Percentiles rank a stretch among this genome's conserved stretches.
These are phyloP conservation scores for Rhopilema esculentum DNA, from an alignment of 30 jellyfish, hydroid and myxozoan species.

Conservation along the genomic window DNA sequence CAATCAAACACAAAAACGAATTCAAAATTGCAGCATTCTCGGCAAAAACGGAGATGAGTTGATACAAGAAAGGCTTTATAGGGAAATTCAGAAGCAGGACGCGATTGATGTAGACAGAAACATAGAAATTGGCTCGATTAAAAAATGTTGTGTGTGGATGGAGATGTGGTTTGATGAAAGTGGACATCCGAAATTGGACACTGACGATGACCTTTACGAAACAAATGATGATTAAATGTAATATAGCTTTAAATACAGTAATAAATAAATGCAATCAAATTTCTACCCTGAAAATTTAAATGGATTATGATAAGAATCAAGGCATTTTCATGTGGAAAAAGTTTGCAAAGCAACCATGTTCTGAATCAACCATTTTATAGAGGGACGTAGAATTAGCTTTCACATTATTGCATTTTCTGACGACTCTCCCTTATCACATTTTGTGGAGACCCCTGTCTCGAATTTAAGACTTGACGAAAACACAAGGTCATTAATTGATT, in stretches of 20 bases:
- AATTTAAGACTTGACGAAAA: too few species aligned
- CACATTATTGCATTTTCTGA: too few species aligned
- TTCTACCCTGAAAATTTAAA: too few species aligned
- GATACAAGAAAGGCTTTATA: neutral
- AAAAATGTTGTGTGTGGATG: conserved; percentile 48
- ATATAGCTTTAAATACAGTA: too few species aligned
- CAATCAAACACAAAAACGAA: conserved; percentile 4
- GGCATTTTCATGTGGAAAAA: too few species aligned
- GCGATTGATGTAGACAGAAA: conserved; percentile 7
- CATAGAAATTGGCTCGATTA: conserved; percentile 25
- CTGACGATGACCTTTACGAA: conserved; percentile 2
- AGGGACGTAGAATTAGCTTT: too few species aligned
- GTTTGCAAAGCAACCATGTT: too few species aligned
- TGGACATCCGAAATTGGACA: conserved; percentile 38
- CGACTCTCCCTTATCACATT: too few species aligned
- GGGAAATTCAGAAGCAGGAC: conserved; percentile 15
- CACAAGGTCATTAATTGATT: too few species aligned
- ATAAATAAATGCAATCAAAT: neutral
- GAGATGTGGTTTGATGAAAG: conserved; percentile 36
- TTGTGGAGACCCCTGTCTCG: too few species aligned
- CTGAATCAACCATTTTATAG: neutral
- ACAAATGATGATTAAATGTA: neutral
- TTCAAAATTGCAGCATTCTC: conserved; percentile 11
- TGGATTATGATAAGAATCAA: too few species aligned
- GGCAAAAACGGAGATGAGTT: neutral